A percentile compares a stretch with the other conserved stretches of the same genome.
Conservation (phyloP, 2,888 invertebrate species). For the Eledona agricola region DNA sequence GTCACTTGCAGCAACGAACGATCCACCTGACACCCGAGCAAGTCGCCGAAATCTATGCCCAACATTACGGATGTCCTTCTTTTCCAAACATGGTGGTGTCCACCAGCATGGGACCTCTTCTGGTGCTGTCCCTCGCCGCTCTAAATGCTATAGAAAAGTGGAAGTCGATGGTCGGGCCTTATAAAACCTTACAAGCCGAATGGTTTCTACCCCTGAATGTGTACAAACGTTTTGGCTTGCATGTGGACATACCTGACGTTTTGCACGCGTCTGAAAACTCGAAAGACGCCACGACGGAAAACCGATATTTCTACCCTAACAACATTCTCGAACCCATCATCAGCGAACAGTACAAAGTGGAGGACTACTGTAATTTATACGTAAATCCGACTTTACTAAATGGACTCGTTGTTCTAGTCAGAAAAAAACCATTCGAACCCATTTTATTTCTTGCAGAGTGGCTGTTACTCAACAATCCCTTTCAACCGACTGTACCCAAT, state of each 20-base stretch:
- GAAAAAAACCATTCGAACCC: slow-evolving; percentile 79
- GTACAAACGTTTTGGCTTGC: slow-evolving; percentile 76
- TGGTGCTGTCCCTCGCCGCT: slow-evolving; percentile 76
- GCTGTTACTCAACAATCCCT: slow-evolving; percentile 78
- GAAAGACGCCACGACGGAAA: slow-evolving; percentile 77
- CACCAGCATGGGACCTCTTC: slow-evolving; percentile 79
- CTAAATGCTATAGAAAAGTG: slow-evolving; percentile 77
- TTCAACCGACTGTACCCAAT: slow-evolving; percentile 68
- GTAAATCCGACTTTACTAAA: slow-evolving; percentile 72
- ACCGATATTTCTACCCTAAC: slow-evolving; percentile 87
- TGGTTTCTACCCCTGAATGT: slow-evolving; percentile 76
- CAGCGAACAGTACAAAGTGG: slow-evolving; percentile 67
- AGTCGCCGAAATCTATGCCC: slow-evolving; percentile 83
- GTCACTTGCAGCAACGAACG: slow-evolving; percentile 68
- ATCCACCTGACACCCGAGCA: slow-evolving; percentile 84
- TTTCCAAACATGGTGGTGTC: slow-evolving; percentile 83
- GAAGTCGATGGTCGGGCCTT: slow-evolving; percentile 77
- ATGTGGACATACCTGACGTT: slow-evolving; percentile 73
- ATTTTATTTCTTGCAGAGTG: slow-evolving; percentile 81
- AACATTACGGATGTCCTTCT: slow-evolving; percentile 75
- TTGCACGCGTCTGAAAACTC: slow-evolving; percentile 81
- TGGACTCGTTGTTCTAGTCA: slow-evolving; percentile 72
- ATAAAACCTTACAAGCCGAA: slow-evolving; percentile 71
- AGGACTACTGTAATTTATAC: slow-evolving; percentile 74
- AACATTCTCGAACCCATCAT: slow-evolving; percentile 80